A percentile compares a stretch with the other conserved stretches of the same genome.
Evolutionary conservation across 2,888 invertebrate genomes (phyloP).

Genomic region (Dryobotodes eremita): DNA sequence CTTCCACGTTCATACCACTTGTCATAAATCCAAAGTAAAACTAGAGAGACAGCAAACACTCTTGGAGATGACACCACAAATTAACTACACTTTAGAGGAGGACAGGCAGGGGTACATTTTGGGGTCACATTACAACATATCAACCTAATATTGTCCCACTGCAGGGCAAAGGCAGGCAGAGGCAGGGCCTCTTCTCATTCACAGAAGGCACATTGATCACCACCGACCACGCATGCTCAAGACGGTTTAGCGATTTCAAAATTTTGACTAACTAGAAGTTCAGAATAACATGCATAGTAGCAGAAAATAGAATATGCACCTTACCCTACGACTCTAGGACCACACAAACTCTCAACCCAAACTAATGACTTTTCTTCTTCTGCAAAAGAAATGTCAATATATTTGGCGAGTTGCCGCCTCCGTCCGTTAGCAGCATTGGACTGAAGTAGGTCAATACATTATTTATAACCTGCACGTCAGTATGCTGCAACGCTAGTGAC

Average conservation of each 20-base stretch:
- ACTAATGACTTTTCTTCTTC: slow-evolving; percentile 25
- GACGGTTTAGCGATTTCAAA: background rate
- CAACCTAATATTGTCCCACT: background rate
- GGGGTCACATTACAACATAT: background rate
- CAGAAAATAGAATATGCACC: background rate
- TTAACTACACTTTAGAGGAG: background rate
- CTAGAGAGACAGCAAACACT: background rate
- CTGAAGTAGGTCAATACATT: slow-evolving; percentile 86
- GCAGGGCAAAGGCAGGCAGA: background rate
- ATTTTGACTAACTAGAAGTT: background rate
- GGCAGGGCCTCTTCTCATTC: too few species aligned
- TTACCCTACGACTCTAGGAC: background rate
- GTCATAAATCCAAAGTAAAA: background rate
- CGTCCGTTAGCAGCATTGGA: slow-evolving; percentile 32
- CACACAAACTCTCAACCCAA: background rate
- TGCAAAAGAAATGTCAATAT: slow-evolving; percentile 58
- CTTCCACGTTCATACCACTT: background rate
- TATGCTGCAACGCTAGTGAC: slow-evolving; percentile 68
- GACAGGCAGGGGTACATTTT: background rate
- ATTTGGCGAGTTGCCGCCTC: slow-evolving; percentile 59
- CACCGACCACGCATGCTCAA: background rate
- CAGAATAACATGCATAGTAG: background rate
- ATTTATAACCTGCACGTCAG: slow-evolving; percentile 85
- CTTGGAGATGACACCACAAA: background rate
- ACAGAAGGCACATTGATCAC: background rate